Evolutionary conservation across 2,797 vertebrate genomes (phyloP).

Genomic region (Cossypha heuglini): DNA sequence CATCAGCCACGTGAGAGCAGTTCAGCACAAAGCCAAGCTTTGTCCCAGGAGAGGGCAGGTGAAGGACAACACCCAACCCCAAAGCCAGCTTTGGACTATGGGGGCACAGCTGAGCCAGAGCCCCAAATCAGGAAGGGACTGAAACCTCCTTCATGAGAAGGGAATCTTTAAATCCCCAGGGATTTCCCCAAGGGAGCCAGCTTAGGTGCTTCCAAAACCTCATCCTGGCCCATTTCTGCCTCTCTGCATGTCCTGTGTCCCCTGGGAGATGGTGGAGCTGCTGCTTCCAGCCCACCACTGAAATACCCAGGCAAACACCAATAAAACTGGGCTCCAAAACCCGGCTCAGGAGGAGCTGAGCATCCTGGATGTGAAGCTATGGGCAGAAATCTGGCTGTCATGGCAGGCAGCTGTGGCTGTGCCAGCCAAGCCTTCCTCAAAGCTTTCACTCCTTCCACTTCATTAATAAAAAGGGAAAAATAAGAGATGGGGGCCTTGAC

Average conservation of each 20-base stretch:
- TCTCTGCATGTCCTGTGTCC: fast-evolving
- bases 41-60: not conserved
- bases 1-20: not conserved
- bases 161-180: not conserved
- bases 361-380: not conserved
- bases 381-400: not conserved
- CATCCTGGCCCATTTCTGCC: not conserved
- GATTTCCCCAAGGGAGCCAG: not conserved
- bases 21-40: not conserved
- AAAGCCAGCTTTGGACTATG: not conserved
- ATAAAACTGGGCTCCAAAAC: not conserved
- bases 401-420: not conserved
- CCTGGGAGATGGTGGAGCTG: not conserved
- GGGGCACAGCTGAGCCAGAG: not conserved
- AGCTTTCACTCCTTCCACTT: slow-evolving; percentile 26
- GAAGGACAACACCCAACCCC: not conserved
- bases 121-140: not conserved
- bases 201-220: not conserved
- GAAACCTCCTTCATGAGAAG: not conserved
- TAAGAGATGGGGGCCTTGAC: not conserved
- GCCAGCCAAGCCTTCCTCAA: not conserved
- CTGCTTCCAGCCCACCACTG: not conserved
- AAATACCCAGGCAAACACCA: fast-evolving
- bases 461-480: not conserved
- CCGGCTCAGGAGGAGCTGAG: not conserved